Percentiles rank a stretch among this genome's conserved stretches.
These are phyloP conservation scores for Paratrypauchen microcephalus DNA, from an alignment of 2,797 vertebrate species.

Conservation along the genomic window DNA sequence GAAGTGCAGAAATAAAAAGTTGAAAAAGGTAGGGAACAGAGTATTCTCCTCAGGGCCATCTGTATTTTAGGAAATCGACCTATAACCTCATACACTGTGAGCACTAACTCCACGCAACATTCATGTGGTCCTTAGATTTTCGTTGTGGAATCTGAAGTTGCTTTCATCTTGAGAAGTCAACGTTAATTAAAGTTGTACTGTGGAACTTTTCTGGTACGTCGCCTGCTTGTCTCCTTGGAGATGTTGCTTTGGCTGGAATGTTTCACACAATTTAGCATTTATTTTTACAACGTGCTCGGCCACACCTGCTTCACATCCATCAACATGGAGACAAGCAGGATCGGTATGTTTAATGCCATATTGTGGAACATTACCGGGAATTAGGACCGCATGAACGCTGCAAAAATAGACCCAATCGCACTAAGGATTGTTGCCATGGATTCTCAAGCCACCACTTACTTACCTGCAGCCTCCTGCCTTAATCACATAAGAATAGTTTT, in stretches of 20 bases:
- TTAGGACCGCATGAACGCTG: slow-evolving; percentile 8
- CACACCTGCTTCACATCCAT: no score
- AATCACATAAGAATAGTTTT: slow-evolving; percentile 59
- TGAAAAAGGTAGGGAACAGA: neutral
- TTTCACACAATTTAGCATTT: no score
- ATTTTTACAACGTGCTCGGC: no score
- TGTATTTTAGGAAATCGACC: slow-evolving; percentile 42
- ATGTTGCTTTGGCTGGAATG: no score
- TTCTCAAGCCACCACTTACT: slow-evolving; percentile 39
- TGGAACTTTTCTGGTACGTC: neutral
- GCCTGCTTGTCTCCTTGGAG: no score
- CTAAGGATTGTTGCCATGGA: slow-evolving; percentile 62
- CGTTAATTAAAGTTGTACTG: neutral
- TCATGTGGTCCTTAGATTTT: neutral
- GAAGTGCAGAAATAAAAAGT: slow-evolving; percentile 31
- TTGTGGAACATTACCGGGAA: no score
- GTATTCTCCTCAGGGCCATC: slow-evolving; percentile 66
- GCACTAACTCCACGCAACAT: slow-evolving; percentile 33
- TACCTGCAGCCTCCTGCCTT: slow-evolving; percentile 66
- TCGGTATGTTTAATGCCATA: no score
- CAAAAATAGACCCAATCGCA: slow-evolving; percentile 45
- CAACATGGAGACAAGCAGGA: no score
- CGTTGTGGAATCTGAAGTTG: neutral
- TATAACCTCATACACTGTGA: slow-evolving; percentile 68
- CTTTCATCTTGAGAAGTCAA: neutral